phyloP scores from a whole-genome alignment of 2,113 vertebrate species.

The Aspidoscelis tigris region DNA sequence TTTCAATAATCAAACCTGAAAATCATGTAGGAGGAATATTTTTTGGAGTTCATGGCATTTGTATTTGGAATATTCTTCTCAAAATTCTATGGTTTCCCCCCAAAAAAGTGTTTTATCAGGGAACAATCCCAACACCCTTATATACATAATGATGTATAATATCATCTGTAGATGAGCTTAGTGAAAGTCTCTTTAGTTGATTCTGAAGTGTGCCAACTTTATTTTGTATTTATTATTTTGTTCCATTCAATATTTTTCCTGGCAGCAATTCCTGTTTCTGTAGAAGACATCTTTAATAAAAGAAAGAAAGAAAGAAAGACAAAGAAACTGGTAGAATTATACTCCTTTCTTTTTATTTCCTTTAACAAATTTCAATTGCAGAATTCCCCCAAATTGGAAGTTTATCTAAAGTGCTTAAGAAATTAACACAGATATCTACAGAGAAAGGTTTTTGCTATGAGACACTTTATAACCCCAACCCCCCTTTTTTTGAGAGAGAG shows the following conservation, averaged over 20 bases:
- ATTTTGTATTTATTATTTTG: too few species aligned
- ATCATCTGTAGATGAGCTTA: too few species aligned
- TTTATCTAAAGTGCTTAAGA: background rate
- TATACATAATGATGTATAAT: too few species aligned
- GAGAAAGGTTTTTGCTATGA: background rate
- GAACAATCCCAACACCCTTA: too few species aligned
- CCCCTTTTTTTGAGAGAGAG: background rate
- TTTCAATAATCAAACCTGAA: too few species aligned
- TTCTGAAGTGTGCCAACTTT: too few species aligned
- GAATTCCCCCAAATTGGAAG: background rate
- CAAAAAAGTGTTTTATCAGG: too few species aligned
- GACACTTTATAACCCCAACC: background rate
- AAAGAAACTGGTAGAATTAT: background rate
- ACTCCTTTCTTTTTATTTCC: background rate
- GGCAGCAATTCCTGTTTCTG: background rate
- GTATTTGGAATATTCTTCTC: too few species aligned
- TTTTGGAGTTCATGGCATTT: too few species aligned
- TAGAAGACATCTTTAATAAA: background rate
- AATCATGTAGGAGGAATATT: too few species aligned
- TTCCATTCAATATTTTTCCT: rapidly evolving
- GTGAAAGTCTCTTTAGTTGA: too few species aligned
- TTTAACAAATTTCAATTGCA: background rate
- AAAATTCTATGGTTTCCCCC: too few species aligned
- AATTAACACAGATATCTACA: background rate
- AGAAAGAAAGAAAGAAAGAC: background rate